Conservation (phyloP, 2,113 vertebrate species). For the Xyliphius kryptos region DNA sequence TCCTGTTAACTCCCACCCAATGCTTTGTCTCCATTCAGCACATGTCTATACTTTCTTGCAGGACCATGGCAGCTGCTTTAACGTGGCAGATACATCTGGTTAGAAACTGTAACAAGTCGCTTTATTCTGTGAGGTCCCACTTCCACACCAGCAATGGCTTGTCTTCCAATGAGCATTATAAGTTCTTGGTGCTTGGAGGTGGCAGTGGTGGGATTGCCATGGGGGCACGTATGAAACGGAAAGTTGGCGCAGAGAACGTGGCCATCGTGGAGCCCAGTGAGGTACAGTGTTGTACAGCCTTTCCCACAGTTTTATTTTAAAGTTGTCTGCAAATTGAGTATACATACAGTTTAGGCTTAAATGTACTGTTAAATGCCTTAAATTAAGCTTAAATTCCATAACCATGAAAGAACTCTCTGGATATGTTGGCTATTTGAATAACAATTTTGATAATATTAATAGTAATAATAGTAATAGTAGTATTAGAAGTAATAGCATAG, state of each 20-base stretch:
- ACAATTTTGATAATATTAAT: too few relatives aligned
- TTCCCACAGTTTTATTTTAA: neutral
- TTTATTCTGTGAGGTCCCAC: slow-evolving; percentile 24
- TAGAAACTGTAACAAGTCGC: slow-evolving; percentile 4
- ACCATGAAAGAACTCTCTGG: too few relatives aligned
- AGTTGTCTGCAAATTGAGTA: neutral
- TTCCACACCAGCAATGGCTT: slow-evolving; percentile 53
- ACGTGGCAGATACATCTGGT: slow-evolving; percentile 1
- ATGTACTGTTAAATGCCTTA: too few relatives aligned
- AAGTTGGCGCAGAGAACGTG: slow-evolving; percentile 79
- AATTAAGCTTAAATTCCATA: too few relatives aligned
- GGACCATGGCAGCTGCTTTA: slow-evolving; percentile 18
- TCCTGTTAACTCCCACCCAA: too few relatives aligned
- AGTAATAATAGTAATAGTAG: too few relatives aligned
- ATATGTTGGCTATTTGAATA: too few relatives aligned
- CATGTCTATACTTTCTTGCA: too few relatives aligned
- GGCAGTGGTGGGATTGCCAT: slow-evolving; percentile 86
- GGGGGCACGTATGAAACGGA: slow-evolving; percentile 87
- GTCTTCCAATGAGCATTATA: slow-evolving; percentile 73
- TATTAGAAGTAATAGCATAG: too few relatives aligned
- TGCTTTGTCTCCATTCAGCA: too few relatives aligned
- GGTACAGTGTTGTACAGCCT: slow-evolving; percentile 51
- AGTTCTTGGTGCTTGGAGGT: slow-evolving; percentile 87
- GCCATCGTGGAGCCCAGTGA: slow-evolving; percentile 86
- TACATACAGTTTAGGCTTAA: too few relatives aligned